Percentiles rank a stretch among this genome's conserved stretches.
phyloP scores from a whole-genome alignment of 2,113 vertebrate genomes.

The Tenrec ecaudatus region DNA sequence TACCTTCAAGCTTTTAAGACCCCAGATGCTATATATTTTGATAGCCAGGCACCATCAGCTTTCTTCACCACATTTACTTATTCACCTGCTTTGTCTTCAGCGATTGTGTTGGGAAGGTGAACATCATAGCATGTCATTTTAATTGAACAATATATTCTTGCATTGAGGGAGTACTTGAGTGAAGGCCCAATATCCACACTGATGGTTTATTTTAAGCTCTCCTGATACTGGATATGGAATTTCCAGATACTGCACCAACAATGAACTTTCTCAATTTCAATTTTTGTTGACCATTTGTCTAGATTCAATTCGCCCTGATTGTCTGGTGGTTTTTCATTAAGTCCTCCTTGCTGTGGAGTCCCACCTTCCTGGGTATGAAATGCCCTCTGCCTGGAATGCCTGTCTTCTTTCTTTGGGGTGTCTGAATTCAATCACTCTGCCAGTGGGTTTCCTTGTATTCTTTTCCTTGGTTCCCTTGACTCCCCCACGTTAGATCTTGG shows the following conservation, averaged over 20 bases:
- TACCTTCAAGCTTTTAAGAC: too few relatives aligned
- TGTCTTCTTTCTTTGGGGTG: background rate
- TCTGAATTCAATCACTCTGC: background rate
- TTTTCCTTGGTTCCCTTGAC: background rate
- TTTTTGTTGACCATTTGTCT: background rate
- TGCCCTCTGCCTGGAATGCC: background rate
- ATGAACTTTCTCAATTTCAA: background rate
- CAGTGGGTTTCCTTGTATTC: background rate
- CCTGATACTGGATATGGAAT: background rate
- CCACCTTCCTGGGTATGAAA: background rate
- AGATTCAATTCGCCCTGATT: background rate
- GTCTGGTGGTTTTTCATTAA: background rate
- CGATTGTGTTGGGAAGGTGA: too few relatives aligned
- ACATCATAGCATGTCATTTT: too few relatives aligned
- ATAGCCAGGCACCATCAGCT: too few relatives aligned
- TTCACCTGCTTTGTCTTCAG: too few relatives aligned
- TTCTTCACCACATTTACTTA: too few relatives aligned
- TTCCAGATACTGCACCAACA: background rate
- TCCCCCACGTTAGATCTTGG: too few relatives aligned
- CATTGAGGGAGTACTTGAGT: too few relatives aligned
- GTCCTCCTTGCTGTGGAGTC: background rate
- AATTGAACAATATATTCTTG: too few relatives aligned
- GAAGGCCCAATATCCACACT: too few relatives aligned
- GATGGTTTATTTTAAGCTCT: background rate
- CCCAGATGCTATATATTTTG: too few relatives aligned